Conservation (phyloP, 2,113 vertebrate species). For the Alaudala cheleensis region DNA sequence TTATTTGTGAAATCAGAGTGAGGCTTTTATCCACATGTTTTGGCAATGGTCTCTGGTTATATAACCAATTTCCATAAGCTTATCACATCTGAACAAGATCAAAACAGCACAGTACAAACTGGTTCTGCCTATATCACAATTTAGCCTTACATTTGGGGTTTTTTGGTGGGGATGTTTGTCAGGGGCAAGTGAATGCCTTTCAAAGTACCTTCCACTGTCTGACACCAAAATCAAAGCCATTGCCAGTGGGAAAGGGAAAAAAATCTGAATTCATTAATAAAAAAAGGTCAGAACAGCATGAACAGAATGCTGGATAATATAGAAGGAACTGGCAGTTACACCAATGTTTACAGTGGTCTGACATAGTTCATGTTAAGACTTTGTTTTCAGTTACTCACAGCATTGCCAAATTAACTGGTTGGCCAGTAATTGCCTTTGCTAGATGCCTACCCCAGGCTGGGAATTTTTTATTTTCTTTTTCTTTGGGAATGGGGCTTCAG, state of each 20-base stretch:
- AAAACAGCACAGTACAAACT: neutral
- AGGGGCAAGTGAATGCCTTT: neutral
- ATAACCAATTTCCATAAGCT: constrained; percentile 15
- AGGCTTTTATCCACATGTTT: neutral
- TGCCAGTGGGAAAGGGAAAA: neutral
- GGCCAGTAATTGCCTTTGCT: neutral
- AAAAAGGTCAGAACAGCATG: neutral
- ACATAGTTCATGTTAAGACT: neutral
- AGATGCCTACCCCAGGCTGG: neutral
- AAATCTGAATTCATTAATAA: neutral
- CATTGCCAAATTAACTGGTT: neutral
- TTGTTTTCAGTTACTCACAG: neutral
- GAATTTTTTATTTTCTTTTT: neutral
- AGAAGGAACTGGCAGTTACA: constrained; percentile 1
- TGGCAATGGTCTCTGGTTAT: neutral
- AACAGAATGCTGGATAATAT: neutral
- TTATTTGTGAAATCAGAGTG: neutral
- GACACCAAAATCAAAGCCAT: neutral
- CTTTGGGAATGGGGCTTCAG: neutral
- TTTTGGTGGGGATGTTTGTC: neutral
- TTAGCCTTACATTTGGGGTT: neutral
- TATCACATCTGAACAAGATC: constrained; percentile 14
- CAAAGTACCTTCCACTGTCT: neutral
- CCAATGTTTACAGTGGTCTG: neutral
- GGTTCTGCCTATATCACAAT: neutral